A percentile compares a stretch with the other conserved stretches of the same genome.
Conservation (phyloP, 2,797 vertebrate genomes). For the Malurus splendens region DNA sequence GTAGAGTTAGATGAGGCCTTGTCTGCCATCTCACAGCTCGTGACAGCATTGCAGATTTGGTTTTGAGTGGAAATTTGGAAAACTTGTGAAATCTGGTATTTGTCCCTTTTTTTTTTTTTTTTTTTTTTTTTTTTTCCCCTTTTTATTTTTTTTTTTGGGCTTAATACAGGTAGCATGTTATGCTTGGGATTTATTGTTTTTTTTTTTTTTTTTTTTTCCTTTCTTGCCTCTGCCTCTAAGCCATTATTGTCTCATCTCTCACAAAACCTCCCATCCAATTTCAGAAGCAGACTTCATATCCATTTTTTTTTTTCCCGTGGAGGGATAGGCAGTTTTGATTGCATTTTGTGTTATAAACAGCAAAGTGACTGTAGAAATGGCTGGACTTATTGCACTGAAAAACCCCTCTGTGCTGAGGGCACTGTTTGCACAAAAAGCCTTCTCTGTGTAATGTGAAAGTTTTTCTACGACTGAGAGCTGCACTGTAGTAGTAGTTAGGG, state of each 20-base stretch:
- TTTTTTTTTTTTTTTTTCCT: background rate
- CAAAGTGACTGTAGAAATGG: slow-evolving; percentile 43
- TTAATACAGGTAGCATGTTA: too few relatives aligned
- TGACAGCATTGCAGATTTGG: background rate
- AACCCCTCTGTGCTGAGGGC: slow-evolving; percentile 53
- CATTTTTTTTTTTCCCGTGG: slow-evolving; percentile 13
- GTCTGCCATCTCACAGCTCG: slow-evolving; percentile 17
- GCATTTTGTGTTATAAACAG: slow-evolving; percentile 43
- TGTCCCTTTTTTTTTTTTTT: background rate
- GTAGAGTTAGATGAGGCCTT: background rate
- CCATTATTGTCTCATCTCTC: slow-evolving; percentile 57
- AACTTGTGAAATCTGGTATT: slow-evolving; percentile 10
- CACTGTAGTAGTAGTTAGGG: slow-evolving; percentile 73
- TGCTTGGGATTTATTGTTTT: too few relatives aligned
- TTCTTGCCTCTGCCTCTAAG: background rate
- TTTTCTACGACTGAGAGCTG: slow-evolving; percentile 70
- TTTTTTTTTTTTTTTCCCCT: background rate
- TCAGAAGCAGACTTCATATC: slow-evolving; percentile 47
- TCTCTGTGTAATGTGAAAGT: slow-evolving; percentile 66
- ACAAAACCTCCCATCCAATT: slow-evolving; percentile 22
- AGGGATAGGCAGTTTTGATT: slow-evolving; percentile 10
- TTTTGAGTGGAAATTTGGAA: slow-evolving; percentile 15
- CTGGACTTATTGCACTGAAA: slow-evolving; percentile 53
- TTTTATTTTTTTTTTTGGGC: too few relatives aligned
- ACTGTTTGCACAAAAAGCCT: slow-evolving; percentile 58